These are phyloP conservation scores for Chouioia cunea DNA, from an alignment of 2,888 invertebrate genomes.

Conservation along the genomic window DNA sequence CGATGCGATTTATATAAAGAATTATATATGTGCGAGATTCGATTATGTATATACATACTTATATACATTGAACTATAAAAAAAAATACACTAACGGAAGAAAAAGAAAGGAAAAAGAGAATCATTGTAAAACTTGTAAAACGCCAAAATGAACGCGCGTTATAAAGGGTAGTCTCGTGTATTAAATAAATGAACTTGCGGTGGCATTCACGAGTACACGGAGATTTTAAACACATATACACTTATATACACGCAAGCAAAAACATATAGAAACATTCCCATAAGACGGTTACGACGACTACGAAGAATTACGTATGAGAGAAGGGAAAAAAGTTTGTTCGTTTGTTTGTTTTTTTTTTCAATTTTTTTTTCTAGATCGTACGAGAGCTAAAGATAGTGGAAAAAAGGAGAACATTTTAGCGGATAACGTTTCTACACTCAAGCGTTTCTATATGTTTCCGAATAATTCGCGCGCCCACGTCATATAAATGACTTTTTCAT, in stretches of 20 bases:
- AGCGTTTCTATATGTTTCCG: too few relatives aligned
- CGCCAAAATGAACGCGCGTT: slow-evolving; percentile 45
- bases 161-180: slow-evolving; percentile 33
- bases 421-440: too few relatives aligned
- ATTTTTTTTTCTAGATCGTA: not conserved
- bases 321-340: too few relatives aligned
- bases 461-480: not conserved
- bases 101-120: slow-evolving; percentile 39
- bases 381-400: not conserved
- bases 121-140: slow-evolving; percentile 60
- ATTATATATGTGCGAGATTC: slow-evolving; percentile 35
- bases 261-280: slow-evolving; percentile 32
- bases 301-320: too few relatives aligned
- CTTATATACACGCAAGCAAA: not conserved
- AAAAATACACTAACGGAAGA: not conserved
- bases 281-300: not conserved
- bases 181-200: slow-evolving; percentile 36
- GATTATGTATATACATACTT: slow-evolving; percentile 46
- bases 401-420: too few relatives aligned
- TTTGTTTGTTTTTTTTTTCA: not conserved
- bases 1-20: slow-evolving; percentile 43
- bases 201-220: not conserved
- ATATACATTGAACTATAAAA: slow-evolving; percentile 7
- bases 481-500: too few relatives aligned
- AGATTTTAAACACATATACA: too few relatives aligned